Evolutionary conservation across 1,140 invertebrate species (phyloP).

Genomic region (Cheumatopsyche charites): DNA sequence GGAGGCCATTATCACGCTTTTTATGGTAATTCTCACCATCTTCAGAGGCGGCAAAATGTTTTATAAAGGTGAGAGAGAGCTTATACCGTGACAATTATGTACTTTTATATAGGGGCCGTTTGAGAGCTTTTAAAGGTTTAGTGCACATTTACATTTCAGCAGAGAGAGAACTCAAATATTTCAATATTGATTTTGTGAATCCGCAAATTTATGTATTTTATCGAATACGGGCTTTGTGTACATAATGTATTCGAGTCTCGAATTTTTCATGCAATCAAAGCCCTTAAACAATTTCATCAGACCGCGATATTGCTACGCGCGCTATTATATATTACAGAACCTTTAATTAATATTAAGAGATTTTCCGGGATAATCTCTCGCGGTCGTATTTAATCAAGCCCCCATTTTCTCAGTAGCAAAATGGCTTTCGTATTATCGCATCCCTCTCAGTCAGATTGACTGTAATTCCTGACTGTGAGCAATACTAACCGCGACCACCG

Average conservation of each 20-base stretch:
- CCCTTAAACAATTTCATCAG: not conserved
- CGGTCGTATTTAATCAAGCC: conserved; percentile 15
- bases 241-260: not conserved
- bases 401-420: conserved; percentile 9
- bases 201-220: conserved; percentile 21
- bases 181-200: conserved; percentile 25
- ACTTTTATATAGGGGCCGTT: conserved; percentile 39
- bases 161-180: conserved; percentile 26
- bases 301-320: not conserved
- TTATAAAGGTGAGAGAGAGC: conserved; percentile 45
- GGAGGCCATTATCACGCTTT: conserved; percentile 41
- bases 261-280: conserved; percentile 1
- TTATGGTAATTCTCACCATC: conserved; percentile 41
- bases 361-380: not conserved
- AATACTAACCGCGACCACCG: conserved; percentile 16
- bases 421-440: conserved; percentile 15
- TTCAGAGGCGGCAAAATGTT: conserved; percentile 38
- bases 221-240: conserved; percentile 2
- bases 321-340: not conserved
- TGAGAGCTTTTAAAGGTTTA: conserved; percentile 43
- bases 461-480: conserved; percentile 18
- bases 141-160: conserved; percentile 33
- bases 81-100: conserved; percentile 47
- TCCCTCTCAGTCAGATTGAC: conserved; percentile 17
- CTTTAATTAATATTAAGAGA: not conserved